Percentiles rank a stretch among this genome's conserved stretches.
Evolutionary conservation across 1,140 invertebrate genomes (phyloP).

Genomic region (Battus philenor): DNA sequence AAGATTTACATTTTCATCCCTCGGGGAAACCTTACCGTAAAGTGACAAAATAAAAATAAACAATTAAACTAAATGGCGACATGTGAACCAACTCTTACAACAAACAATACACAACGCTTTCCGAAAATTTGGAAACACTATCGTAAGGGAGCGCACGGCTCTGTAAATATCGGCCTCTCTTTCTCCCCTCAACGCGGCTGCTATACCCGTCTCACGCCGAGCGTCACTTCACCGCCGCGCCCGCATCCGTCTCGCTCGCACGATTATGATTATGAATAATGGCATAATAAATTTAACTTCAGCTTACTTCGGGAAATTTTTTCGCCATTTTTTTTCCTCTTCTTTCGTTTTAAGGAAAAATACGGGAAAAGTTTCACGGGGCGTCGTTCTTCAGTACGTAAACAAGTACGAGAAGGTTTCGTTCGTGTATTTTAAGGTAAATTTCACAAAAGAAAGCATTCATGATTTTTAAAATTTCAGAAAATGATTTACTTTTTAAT

Average conservation of each 20-base stretch:
- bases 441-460: too few species aligned
- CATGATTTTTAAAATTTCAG: too few species aligned
- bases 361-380: constrained; percentile 39
- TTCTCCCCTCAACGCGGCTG: constrained; percentile 15
- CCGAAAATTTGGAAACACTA: constrained; percentile 75
- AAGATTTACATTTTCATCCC: too few species aligned
- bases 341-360: constrained; percentile 22
- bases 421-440: too few species aligned
- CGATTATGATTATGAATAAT: constrained; percentile 58
- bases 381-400: constrained; percentile 41
- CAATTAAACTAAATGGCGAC: too few species aligned
- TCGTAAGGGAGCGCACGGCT: constrained; percentile 56
- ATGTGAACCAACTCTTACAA: constrained; percentile 47
- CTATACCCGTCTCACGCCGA: constrained; percentile 27
- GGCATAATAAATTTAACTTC: constrained; percentile 52
- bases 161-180: constrained; percentile 42
- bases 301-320: constrained; percentile 38
- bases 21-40: too few species aligned
- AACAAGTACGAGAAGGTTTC: constrained; percentile 30
- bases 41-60: too few species aligned
- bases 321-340: constrained; percentile 25
- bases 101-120: constrained; percentile 67
- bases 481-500: too few species aligned
- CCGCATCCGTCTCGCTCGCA: constrained; percentile 26
- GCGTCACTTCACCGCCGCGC: constrained; percentile 20